Base-by-base conservation (phyloP, 2,113 vertebrate genomes). In the Leptobrachium ailaonicum region DNA sequence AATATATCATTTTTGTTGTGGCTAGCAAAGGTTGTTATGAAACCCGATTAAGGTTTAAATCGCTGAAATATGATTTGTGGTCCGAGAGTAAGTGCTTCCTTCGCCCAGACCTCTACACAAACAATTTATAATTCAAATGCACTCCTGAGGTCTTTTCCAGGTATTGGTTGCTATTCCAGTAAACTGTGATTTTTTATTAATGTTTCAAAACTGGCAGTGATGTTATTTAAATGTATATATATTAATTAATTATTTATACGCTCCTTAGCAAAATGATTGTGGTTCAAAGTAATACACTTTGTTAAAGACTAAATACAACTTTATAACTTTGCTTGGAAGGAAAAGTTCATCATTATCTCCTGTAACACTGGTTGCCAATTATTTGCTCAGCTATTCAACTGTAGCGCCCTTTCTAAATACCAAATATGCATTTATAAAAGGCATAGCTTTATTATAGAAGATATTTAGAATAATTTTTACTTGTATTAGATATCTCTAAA, bases 51-150 rank as follows among this genome's bases (percentile, higher is more conserved):
- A 75, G 69, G n/a, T 76, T 76, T 68, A 56, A 77, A 60, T 40
- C 69, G 8, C 42, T 69, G 32, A 69, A 77, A 43, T 11, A 32
- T 58, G 64, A 75, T 53, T 73, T 79, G 77, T 79, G 70, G 70
- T 14, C 66, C 66, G 40, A 72, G 6, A 72, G 7, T 79, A 79
- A 72, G 70, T 72, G 77, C 77, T 79, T 44, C 60, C 32, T 64
- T 79, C 66, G 73, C 54, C 40, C 2, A n/a, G 54, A 79, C 69
- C 77, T 79, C 77, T 72, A 8, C 43, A 66, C 58, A 79, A 79
- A 79, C 56, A 54, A 79, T 73, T 64, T 63, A 56, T 79, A 62
- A 72, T 79, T 66, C 50, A 40, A 72, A 73, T 79, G 44, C 66
- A 9, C 43, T 50, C 12, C 66, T 53, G 60, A 72, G 58, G 53